These are phyloP conservation scores for Potorous gilbertii DNA, from an alignment of 2,797 vertebrate species.

Conservation along the genomic window DNA sequence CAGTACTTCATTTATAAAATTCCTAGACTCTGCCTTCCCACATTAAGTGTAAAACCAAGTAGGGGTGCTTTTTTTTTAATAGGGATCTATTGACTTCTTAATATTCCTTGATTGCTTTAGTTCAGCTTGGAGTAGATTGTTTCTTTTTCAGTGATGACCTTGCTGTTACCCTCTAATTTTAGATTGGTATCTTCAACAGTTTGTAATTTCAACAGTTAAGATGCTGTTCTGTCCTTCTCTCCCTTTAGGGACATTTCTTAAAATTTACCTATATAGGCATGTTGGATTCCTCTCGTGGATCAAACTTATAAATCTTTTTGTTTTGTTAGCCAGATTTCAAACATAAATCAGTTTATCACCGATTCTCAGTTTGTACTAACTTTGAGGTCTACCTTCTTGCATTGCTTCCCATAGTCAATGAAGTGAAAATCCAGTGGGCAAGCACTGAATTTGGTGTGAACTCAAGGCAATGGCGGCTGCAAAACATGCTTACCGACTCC, in stretches of 20 bases:
- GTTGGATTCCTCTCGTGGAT: background rate
- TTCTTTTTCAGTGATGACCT: background rate
- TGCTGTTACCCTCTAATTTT: background rate
- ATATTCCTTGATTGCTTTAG: background rate
- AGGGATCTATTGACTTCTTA: background rate
- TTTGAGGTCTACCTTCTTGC: background rate
- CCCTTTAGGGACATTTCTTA: background rate
- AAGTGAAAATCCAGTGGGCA: slow-evolving; percentile 95
- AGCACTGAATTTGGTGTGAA: slow-evolving; percentile 93
- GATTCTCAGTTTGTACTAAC: background rate
- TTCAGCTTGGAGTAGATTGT: background rate
- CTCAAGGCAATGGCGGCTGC: slow-evolving; percentile 92
- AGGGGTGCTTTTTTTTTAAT: background rate
- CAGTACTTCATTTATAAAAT: background rate
- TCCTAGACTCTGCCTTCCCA: background rate
- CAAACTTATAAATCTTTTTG: background rate
- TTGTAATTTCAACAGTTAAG: background rate
- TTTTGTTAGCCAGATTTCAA: background rate
- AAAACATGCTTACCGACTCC: slow-evolving; percentile 93
- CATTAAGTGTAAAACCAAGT: background rate
- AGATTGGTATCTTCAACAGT: slow-evolving; percentile 1
- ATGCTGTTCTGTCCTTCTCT: background rate
- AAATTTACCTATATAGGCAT: background rate
- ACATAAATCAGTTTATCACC: background rate
- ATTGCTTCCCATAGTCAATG: slow-evolving; percentile 88